phyloP scores from a whole-genome alignment of 2,797 vertebrate genomes.

The Acrossocheilus fasciatus region DNA sequence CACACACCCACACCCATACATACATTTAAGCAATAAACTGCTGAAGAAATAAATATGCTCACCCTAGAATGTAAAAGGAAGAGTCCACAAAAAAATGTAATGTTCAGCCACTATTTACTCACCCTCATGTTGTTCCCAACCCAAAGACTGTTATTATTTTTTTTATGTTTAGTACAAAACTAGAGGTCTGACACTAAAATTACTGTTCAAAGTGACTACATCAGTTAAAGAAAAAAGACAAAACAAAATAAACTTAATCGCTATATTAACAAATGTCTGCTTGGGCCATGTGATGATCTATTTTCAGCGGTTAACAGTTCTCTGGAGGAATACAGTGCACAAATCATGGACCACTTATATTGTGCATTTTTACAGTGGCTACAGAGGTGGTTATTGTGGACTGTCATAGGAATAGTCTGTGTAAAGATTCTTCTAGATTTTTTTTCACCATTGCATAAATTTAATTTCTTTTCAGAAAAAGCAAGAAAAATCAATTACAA shows the following conservation, averaged over 20 bases:
- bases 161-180: neutral
- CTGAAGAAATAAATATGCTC: neutral
- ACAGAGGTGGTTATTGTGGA: neutral
- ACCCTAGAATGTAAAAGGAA: neutral
- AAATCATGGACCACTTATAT: neutral
- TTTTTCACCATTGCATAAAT: too few relatives aligned
- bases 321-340: neutral
- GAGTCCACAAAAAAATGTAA: neutral
- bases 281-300: neutral
- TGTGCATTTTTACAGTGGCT: neutral
- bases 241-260: neutral
- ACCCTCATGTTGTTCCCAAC: neutral
- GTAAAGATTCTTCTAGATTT: neutral
- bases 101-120: neutral
- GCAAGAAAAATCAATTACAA: too few relatives aligned
- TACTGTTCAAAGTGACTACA: neutral
- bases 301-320: neutral
- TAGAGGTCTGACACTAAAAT: neutral
- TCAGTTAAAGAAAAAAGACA: neutral
- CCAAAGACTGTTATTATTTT: neutral
- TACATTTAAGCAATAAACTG: neutral
- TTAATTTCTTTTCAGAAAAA: too few relatives aligned
- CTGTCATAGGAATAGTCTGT: too few relatives aligned
- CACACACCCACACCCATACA: neutral
- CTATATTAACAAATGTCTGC: neutral